Conservation (phyloP, 2,888 invertebrate genomes). For the Lithophane socia region DNA sequence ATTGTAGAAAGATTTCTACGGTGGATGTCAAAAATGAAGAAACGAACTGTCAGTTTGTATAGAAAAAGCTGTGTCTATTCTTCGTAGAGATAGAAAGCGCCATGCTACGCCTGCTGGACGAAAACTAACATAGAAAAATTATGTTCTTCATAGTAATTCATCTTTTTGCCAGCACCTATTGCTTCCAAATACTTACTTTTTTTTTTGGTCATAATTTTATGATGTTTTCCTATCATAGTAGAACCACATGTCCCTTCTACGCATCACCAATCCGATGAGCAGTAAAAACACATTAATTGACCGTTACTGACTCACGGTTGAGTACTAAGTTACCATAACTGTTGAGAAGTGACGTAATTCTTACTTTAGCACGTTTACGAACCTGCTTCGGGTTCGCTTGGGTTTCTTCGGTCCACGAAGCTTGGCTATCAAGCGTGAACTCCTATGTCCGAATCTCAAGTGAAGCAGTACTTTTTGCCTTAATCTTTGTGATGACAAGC, state of each 20-base stretch:
- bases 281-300: conserved; percentile 54
- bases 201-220: not conserved
- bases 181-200: not conserved
- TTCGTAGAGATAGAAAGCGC: no score
- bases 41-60: no score
- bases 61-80: no score
- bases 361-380: not conserved
- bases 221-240: not conserved
- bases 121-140: not conserved
- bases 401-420: conserved; percentile 16
- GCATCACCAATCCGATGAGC: conserved; percentile 40
- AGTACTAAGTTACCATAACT: conserved; percentile 69
- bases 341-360: conserved; percentile 65
- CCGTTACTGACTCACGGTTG: conserved; percentile 64
- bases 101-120: no score
- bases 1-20: no score
- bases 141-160: not conserved
- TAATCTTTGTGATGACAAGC: no score
- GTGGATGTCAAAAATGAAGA: no score
- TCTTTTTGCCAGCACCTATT: not conserved
- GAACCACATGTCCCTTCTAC: conserved; percentile 16
- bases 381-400: conserved; percentile 28
- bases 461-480: not conserved
- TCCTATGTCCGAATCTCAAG: not conserved
- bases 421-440: not conserved